Conservation (phyloP, 2,888 invertebrate species). For the Leptinotarsa peninsularis region DNA sequence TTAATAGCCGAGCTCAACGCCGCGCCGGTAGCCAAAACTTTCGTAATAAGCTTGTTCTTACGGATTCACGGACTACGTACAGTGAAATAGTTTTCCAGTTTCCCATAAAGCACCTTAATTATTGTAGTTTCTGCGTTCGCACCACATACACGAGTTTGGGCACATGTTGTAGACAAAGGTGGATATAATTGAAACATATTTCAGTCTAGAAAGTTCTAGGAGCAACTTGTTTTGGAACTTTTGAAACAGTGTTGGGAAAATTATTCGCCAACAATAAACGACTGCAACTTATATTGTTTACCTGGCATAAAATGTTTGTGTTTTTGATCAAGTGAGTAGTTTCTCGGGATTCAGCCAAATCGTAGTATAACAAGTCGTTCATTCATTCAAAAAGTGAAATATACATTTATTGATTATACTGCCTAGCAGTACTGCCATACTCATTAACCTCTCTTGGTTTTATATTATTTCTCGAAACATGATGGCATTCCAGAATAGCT, state of each 20-base stretch:
- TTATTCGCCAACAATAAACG: background rate
- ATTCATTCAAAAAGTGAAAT: too few relatives aligned
- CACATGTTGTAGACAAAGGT: background rate
- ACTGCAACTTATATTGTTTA: too few relatives aligned
- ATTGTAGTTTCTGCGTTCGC: background rate
- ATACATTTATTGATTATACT: too few relatives aligned
- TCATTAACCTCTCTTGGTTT: too few relatives aligned
- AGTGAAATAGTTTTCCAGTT: background rate
- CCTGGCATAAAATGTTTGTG: too few relatives aligned
- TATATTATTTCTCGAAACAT: too few relatives aligned
- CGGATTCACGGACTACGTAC: background rate
- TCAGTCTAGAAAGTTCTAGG: background rate
- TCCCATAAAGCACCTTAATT: constrained; percentile 8
- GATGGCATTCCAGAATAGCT: too few relatives aligned
- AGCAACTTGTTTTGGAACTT: background rate
- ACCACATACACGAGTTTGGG: background rate
- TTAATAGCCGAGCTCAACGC: background rate
- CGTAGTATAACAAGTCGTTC: too few relatives aligned
- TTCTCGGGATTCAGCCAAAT: too few relatives aligned
- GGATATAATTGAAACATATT: background rate
- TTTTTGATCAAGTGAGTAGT: too few relatives aligned
- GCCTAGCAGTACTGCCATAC: too few relatives aligned
- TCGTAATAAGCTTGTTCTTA: constrained; percentile 2
- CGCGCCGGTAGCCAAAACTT: background rate
- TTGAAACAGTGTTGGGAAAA: background rate